Conservation (phyloP, 2,113 vertebrate species). For the Struthio camelus region DNA sequence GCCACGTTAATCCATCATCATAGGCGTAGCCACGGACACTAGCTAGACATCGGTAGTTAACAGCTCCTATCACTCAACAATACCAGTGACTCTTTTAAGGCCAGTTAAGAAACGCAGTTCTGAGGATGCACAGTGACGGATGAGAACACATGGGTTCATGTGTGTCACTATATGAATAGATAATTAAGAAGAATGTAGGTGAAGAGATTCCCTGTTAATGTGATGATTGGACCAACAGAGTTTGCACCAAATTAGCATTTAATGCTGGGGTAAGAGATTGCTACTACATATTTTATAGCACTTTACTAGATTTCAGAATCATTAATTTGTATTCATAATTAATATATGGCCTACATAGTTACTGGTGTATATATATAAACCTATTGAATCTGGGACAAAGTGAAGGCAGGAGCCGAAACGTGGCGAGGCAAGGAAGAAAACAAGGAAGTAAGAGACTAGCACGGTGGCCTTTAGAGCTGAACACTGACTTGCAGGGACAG, state of each 20-base stretch:
- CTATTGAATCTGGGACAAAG: not conserved
- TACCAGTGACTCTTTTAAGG: not conserved
- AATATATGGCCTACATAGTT: not conserved
- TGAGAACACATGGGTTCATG: not conserved
- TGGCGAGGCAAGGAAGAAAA: not conserved
- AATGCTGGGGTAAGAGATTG: not conserved
- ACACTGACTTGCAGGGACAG: not conserved
- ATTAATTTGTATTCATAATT: not conserved
- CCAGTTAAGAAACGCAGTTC: not conserved
- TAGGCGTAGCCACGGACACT: not conserved
- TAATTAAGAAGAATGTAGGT: not conserved
- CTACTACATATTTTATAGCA: not conserved
- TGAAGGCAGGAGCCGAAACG: not conserved
- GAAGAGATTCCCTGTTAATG: not conserved
- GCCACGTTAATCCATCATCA: not conserved
- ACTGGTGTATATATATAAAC: not conserved
- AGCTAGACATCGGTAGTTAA: not conserved
- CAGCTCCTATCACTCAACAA: not conserved
- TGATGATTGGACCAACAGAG: not conserved
- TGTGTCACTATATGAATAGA: not conserved
- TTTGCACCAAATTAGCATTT: not conserved
- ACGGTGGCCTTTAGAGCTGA: not conserved
- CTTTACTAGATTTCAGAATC: not conserved
- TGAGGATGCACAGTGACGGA: not conserved
- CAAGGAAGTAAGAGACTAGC: not conserved